Percentiles rank a stretch among this genome's conserved stretches.
Evolutionary conservation across 2,113 vertebrate species (phyloP).

Genomic region (Eptatretus burgeri): DNA sequence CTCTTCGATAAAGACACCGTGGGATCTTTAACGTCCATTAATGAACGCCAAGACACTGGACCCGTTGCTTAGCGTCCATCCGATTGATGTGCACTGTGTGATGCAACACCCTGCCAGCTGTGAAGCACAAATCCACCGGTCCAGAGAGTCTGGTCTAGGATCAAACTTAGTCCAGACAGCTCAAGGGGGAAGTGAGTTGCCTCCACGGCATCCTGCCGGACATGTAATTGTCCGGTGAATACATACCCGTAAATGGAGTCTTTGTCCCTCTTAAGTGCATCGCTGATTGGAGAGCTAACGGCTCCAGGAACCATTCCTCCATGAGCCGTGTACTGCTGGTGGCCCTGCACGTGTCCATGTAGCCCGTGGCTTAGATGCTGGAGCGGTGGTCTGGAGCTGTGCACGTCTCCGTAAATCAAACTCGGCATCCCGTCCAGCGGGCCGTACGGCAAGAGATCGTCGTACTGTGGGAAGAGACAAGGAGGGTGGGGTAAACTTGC

Average conservation of each 20-base stretch:
- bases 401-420: slow-evolving; percentile 93
- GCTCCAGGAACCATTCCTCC: slow-evolving; percentile 77
- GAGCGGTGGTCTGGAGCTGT: slow-evolving; percentile 84
- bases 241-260: slow-evolving; percentile 97
- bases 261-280: slow-evolving; percentile 98
- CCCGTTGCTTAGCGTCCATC: no score
- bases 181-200: no score
- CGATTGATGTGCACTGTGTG: no score
- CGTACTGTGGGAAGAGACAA: slow-evolving; percentile 35
- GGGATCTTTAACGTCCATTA: no score
- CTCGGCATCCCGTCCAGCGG: slow-evolving; percentile 91
- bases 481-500: neutral
- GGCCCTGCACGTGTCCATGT: slow-evolving; percentile 61
- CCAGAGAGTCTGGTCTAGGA: no score
- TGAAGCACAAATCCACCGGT: no score
- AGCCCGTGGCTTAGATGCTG: slow-evolving; percentile 85
- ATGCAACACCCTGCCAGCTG: no score
- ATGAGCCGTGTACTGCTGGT: slow-evolving; percentile 82
- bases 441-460: slow-evolving; percentile 89
- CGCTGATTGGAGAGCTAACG: slow-evolving; percentile 92
- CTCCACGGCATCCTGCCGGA: no score
- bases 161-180: no score
- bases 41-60: no score
- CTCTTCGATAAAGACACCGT: no score
- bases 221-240: slow-evolving; percentile 9